Evolutionary conservation across 2,888 invertebrate genomes (phyloP).

Genomic region (Dinocampus coccinellae): DNA sequence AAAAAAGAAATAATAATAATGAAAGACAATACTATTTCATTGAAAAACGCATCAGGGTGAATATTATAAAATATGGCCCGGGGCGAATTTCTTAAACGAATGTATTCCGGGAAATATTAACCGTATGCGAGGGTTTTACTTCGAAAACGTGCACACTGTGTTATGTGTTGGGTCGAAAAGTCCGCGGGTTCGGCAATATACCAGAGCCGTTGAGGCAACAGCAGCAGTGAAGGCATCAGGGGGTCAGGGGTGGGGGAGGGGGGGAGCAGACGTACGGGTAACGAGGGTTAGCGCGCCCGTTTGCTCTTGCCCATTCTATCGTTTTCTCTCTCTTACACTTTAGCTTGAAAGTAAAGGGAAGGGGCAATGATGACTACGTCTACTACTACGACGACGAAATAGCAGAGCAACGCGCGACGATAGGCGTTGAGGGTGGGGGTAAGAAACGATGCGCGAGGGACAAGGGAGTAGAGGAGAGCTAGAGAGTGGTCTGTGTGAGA

Average conservation of each 20-base stretch:
- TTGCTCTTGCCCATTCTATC: not conserved
- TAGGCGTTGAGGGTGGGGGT: constrained; percentile 14
- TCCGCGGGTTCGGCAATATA: constrained; percentile 37
- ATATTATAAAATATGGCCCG: not conserved
- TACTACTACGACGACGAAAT: not conserved
- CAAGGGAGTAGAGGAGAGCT: constrained; percentile 19
- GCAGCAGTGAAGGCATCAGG: not conserved
- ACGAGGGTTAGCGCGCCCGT: constrained; percentile 20
- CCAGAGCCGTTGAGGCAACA: not conserved
- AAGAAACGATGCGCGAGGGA: constrained; percentile 25
- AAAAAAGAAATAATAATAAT: not conserved
- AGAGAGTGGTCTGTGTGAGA: constrained; percentile 25
- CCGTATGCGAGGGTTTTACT: constrained; percentile 35
- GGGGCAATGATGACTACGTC: constrained; percentile 19
- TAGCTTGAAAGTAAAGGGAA: not conserved
- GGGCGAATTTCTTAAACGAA: not conserved
- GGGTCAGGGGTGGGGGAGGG: constrained; percentile 11
- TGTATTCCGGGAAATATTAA: constrained; percentile 45
- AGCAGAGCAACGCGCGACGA: constrained; percentile 5
- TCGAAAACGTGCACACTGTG: not conserved
- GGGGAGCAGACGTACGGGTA: constrained; percentile 25
- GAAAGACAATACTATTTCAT: not conserved
- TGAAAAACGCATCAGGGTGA: not conserved
- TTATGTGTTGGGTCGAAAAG: constrained; percentile 38
- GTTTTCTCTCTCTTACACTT: not conserved